These are phyloP conservation scores for Heliconius charithonia DNA, from an alignment of 2,888 invertebrate genomes.

Conservation along the genomic window DNA sequence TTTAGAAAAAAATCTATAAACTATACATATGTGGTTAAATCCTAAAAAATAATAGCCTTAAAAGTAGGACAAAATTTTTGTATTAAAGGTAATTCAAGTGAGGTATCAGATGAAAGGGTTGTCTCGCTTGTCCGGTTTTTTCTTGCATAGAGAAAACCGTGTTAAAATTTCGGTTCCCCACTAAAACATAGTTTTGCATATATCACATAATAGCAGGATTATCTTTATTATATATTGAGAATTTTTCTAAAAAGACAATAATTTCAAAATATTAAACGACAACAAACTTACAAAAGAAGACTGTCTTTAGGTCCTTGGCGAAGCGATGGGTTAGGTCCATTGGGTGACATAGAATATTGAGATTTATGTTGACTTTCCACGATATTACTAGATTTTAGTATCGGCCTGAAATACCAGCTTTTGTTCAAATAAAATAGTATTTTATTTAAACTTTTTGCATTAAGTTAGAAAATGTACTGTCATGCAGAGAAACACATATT, in stretches of 20 bases:
- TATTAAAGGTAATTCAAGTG: too few species aligned
- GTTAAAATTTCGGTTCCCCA: too few species aligned
- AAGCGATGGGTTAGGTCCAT: conserved; percentile 88
- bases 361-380: conserved; percentile 85
- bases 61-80: too few species aligned
- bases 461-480: background rate
- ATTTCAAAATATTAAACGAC: too few species aligned
- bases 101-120: too few species aligned
- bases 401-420: conserved; percentile 64
- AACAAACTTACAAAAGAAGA: conserved; percentile 87
- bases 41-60: too few species aligned
- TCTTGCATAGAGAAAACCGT: too few species aligned
- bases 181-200: background rate
- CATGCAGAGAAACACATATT: conserved; percentile 12
- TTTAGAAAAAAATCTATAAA: too few species aligned
- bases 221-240: background rate
- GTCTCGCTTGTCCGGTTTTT: too few species aligned
- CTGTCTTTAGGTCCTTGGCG: conserved; percentile 91
- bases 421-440: background rate
- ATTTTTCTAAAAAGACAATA: conserved; percentile 32
- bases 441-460: background rate
- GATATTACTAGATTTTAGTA: conserved; percentile 70
- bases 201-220: background rate
- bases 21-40: too few species aligned
- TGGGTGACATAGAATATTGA: conserved; percentile 79